phyloP scores from a whole-genome alignment of 2,888 invertebrate species.

The Abscondita cerata region DNA sequence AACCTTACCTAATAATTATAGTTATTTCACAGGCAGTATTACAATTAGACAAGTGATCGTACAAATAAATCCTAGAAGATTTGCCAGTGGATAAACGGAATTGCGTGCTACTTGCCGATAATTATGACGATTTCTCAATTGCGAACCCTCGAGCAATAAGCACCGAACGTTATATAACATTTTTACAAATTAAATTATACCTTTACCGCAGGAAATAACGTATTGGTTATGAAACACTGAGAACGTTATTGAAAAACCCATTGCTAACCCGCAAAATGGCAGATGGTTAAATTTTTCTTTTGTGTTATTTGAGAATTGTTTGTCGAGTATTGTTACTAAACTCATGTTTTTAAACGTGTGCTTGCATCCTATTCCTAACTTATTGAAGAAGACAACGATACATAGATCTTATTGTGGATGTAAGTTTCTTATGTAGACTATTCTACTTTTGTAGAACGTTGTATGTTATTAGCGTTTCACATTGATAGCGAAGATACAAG shows the following conservation, averaged over 20 bases:
- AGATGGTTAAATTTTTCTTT: slow-evolving; percentile 12
- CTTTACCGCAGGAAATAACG: slow-evolving; percentile 28
- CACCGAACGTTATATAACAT: slow-evolving; percentile 33
- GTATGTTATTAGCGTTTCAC: too few relatives aligned
- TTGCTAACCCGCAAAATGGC: slow-evolving; percentile 2
- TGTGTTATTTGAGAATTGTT: neutral
- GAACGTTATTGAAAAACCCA: slow-evolving; percentile 18
- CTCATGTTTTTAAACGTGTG: too few relatives aligned
- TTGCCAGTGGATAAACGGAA: slow-evolving; percentile 43
- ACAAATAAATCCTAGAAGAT: slow-evolving; percentile 46
- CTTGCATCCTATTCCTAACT: too few relatives aligned
- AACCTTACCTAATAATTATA: slow-evolving; percentile 39
- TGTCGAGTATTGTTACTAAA: too few relatives aligned
- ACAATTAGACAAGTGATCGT: slow-evolving; percentile 39
- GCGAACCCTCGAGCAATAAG: slow-evolving; percentile 31
- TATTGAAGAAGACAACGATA: too few relatives aligned
- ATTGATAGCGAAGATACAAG: too few relatives aligned
- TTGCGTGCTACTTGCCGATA: slow-evolving; percentile 45
- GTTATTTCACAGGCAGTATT: slow-evolving; percentile 33
- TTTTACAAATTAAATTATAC: slow-evolving; percentile 34
- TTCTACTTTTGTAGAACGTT: too few relatives aligned
- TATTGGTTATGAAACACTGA: slow-evolving; percentile 19
- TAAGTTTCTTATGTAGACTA: too few relatives aligned
- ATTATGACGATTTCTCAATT: slow-evolving; percentile 43
- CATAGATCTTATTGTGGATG: too few relatives aligned